Evolutionary conservation across 37 sponge, comb jelly and placozoan species (phyloP).

Genomic region (Crambe crambe): DNA sequence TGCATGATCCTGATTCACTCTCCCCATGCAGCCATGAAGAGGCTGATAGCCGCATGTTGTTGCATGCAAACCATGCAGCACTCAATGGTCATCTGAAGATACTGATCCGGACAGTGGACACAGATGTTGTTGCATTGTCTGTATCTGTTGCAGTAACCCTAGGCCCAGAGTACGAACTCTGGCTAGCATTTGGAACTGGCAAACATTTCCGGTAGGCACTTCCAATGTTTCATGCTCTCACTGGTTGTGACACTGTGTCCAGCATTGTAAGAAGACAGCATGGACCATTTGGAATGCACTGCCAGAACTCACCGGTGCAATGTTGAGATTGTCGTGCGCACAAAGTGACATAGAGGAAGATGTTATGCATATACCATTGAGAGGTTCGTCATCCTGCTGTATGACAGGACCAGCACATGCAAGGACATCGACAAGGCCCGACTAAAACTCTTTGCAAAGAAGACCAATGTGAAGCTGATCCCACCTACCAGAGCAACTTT

Average conservation of each 20-base stretch:
- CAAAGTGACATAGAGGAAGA: not conserved
- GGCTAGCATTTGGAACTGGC: constrained; percentile 34
- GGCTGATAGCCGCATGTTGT: constrained; percentile 27
- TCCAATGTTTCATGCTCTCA: constrained; percentile 15
- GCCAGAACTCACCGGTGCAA: constrained; percentile 13
- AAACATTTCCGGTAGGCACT: not conserved
- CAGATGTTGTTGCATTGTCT: constrained; percentile 26
- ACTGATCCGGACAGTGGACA: constrained; percentile 34
- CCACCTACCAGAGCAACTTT: not conserved
- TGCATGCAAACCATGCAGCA: constrained; percentile 40
- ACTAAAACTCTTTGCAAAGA: not conserved
- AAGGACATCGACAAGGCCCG: not conserved
- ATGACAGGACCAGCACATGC: constrained; percentile 7
- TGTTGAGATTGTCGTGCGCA: constrained; percentile 6
- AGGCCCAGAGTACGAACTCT: constrained; percentile 4
- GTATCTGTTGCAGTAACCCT: not conserved
- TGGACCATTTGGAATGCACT: not conserved
- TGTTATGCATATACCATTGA: not conserved
- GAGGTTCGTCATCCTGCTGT: constrained; percentile 13
- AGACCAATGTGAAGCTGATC: not conserved
- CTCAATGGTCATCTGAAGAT: constrained; percentile 17
- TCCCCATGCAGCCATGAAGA: constrained; percentile 58
- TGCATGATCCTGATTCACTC: constrained; percentile 1
- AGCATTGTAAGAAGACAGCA: not conserved
- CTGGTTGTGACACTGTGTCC: constrained; percentile 44